Base-by-base conservation (phyloP, 1,140 invertebrate genomes). In the Colletes latitarsis region DNA sequence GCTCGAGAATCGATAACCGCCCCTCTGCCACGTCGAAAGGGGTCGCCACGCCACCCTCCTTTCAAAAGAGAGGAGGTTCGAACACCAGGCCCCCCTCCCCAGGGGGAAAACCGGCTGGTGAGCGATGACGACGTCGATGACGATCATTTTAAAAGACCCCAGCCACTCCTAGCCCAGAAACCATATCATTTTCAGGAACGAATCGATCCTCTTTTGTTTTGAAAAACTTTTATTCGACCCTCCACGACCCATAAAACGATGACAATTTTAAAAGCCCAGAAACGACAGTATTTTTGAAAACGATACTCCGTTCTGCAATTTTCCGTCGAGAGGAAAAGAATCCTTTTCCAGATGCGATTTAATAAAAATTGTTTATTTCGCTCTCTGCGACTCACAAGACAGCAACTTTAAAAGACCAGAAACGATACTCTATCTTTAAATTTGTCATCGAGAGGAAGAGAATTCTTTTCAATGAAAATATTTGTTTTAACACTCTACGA, bases 1-100 rank as follows among this genome's bases (percentile, higher is more conserved):
- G 77, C 64, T 76, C 49, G 73, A 78, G 87, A 91, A 92, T 92
- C 92, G 92, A 92, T 92, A 92, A 87, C 84, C 87, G 81, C 89
- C 89, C 91, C 88, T 79, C 86, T 86, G 85, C 82, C 80, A 82
- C 76, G 87, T 79, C 84, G 81, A 84, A 88, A 90, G 86, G 88
- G 88, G 86, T 88, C 88, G 87, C 85, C 88, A 49, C 49, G 82
- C 81, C 88, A 86, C 86, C 85, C 82, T 81, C 81, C 82, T 71
- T 74, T 67, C 71, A 72, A 83, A 58, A 76, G 55, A 62, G 19
- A 83, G 58, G 30, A 68, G 77, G 64, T 73, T 78, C 73, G 66
- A 81, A 86, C 79, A 70, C 80, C 77, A 57, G 80, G 77, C 52
- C 57, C 66, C 43, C 67, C 71, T 81, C 75, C 30, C 30, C 21